Evolutionary conservation across 1,140 invertebrate genomes (phyloP), one percentile per base, ranked within the genome.

Genomic region (Drosophila mayri): DNA sequence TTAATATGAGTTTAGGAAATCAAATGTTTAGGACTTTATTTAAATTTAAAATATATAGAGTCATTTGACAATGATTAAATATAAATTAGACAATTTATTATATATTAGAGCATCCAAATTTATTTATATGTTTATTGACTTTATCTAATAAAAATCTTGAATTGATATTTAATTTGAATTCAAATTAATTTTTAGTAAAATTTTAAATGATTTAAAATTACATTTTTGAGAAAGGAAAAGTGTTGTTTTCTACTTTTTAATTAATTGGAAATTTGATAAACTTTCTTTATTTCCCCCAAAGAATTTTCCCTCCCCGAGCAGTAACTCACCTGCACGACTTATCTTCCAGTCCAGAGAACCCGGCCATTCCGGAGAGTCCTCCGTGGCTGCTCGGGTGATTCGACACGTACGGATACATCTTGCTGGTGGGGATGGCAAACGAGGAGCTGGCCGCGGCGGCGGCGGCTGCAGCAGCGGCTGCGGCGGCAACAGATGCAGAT

Each of bases 321-420:
- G 6, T 9, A 14, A 67, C 91, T 92, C 63, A 93, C 92, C 92
- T 90, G 90, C 92, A 93, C 18, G 92, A 92, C 73, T 93, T 93
- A 54, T 93, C 92, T 46, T 93, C 92, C 41, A 93, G 79, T 18
- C 92, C 92, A 0, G 92, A 84, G 65, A 93, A 93, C 20, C 92
- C 92, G 1, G 92, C 88, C 92, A 93, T 93, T 58, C 93, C 92
- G 43, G 93, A 92, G 47, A 94, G 93, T 66, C 94, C 94, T 72
- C 86, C 90, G 64, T 83, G 94, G 92, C 77, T 94, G 93, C 52
- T 93, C 92, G 94, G 94, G 86, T 94, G 94, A 78, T 95, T 93
- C 61, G 95, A 93, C 90, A 95, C 94, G 93, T 95, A 95, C 10
- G 95, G 95, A 92, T 95, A 95, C 95, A 95, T 95, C 93, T 95